Evolutionary conservation across 2,888 invertebrate species (phyloP).

Genomic region (Monoplex corrugatus): DNA sequence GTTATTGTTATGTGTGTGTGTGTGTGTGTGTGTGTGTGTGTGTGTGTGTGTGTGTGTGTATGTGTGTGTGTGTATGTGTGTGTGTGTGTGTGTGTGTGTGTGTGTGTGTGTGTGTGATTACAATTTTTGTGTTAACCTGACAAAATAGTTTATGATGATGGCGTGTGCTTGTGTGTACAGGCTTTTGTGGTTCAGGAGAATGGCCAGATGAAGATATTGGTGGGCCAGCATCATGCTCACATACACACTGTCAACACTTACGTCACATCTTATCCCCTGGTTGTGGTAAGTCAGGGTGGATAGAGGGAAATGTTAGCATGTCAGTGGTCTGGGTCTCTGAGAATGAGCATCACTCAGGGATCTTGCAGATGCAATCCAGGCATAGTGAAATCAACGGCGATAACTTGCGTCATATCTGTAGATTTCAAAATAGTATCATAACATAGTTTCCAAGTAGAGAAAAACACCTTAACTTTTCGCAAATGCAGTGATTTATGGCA

Average conservation of each 20-base stretch:
- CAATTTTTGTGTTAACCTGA: neutral
- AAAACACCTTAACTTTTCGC: too few relatives aligned
- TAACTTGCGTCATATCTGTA: too few relatives aligned
- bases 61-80: neutral
- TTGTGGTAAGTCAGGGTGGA: conserved; percentile 74
- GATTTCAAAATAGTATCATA: too few relatives aligned
- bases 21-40: neutral
- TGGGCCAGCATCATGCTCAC: conserved; percentile 88
- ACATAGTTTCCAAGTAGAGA: too few relatives aligned
- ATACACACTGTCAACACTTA: conserved; percentile 85
- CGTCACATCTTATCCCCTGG: conserved; percentile 83
- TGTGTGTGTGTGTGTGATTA: neutral
- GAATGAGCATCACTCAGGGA: too few relatives aligned
- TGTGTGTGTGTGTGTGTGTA: neutral
- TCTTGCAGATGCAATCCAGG: too few relatives aligned
- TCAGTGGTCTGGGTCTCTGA: too few relatives aligned
- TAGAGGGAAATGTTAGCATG: too few relatives aligned
- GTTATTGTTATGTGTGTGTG: neutral
- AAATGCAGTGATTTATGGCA: too few relatives aligned
- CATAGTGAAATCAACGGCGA: too few relatives aligned
- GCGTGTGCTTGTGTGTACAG: conserved; percentile 64
- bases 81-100: neutral
- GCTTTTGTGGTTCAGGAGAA: conserved; percentile 84
- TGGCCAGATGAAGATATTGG: conserved; percentile 84
- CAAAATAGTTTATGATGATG: neutral